Evolutionary conservation across 1,140 invertebrate species (phyloP), one percentile per base, ranked within the genome.

Genomic region (Meloidogyne floridensis): DNA sequence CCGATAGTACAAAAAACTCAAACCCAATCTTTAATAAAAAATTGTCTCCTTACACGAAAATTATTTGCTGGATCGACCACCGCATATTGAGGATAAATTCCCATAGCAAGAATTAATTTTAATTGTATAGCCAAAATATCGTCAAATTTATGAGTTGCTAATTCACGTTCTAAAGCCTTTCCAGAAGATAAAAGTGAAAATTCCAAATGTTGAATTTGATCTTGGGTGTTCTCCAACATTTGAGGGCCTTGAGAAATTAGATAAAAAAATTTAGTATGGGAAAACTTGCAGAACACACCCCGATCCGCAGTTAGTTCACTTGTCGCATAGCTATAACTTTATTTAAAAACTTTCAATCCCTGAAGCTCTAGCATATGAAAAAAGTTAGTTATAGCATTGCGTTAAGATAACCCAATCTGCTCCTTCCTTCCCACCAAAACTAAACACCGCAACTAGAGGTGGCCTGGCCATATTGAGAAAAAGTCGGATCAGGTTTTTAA

Each of bases 81-180:
- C 10, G 84, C 85, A 81, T 71, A 86, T 80, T 86, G 85, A 51
- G 85, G 85, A 78, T 86, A 86, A 6, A 86, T 51, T 18, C 85
- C 85, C 56, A 81, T 70, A 3, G 81, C 84, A 54, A 85, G 42
- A 47, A 85, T 56, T 18, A 87, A 54, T 69, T 86, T 81, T 20
- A 86, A 10, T n/a, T 85, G 51, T 3, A 54, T 69, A 6, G 81
- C 78, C 11, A 56, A 13, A 43, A 80, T 43, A 72, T 84, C 78
- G 72, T 86, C 79, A 11, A 83, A 69, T 59, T 75, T 78, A 69
- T 86, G 85, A 8, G 53, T 65, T 9, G 53, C 47, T 59, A 84
- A 74, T 72, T 86, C 76, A 15, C 69, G 56, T 69, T 84, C 51
- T 32, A 85, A 11, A n/a, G 56, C 79, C 7, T 42, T 73, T 18